These are phyloP conservation scores for Ceratina japonica DNA, from an alignment of 1,140 invertebrate species.

Conservation along the genomic window DNA sequence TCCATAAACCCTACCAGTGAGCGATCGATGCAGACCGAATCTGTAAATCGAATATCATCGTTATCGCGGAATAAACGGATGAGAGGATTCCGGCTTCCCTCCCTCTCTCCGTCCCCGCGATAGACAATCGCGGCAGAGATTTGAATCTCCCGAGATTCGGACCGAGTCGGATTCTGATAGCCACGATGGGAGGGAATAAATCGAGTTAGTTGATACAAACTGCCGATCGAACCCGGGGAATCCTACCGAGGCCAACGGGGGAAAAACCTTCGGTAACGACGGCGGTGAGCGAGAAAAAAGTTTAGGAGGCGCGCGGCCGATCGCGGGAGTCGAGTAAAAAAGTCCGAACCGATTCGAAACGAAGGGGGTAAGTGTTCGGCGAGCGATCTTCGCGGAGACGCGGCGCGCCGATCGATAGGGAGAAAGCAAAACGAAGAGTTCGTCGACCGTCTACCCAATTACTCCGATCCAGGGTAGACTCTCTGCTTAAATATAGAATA, in stretches of 20 bases:
- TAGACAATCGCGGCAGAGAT: neutral
- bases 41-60: slow-evolving; percentile 34
- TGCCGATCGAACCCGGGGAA: neutral
- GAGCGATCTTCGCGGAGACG: neutral
- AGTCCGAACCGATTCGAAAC: neutral
- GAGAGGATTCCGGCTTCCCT: neutral
- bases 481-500: slow-evolving; percentile 41
- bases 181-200: slow-evolving; percentile 20
- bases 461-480: slow-evolving; percentile 13
- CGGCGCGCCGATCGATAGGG: neutral
- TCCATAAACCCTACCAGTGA: neutral
- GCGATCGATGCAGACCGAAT: neutral
- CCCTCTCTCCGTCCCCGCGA: neutral
- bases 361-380: neutral
- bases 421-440: slow-evolving; percentile 26
- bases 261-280: neutral
- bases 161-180: slow-evolving; percentile 16
- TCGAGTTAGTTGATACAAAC: slow-evolving; percentile 27
- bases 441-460: slow-evolving; percentile 46
- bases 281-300: neutral
- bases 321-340: neutral
- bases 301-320: neutral
- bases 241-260: slow-evolving; percentile 2
- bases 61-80: slow-evolving; percentile 34
- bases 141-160: slow-evolving; percentile 12